Conservation (phyloP, 2,888 invertebrate genomes). For the Pandemis cinnamomeana region DNA sequence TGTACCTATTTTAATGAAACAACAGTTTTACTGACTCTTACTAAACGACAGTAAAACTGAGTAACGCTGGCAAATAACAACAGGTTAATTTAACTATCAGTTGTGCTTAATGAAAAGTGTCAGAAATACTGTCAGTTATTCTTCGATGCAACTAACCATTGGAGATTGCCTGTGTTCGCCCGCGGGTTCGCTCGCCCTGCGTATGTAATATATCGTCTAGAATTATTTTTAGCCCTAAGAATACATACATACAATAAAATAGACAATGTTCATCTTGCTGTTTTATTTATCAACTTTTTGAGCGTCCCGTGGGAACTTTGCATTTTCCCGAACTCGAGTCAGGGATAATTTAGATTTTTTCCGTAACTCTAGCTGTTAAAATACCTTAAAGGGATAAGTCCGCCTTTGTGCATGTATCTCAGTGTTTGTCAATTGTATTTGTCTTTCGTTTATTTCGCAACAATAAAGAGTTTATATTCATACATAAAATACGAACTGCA, state of each 20-base stretch:
- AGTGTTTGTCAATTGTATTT: too few relatives aligned
- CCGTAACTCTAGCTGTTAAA: too few relatives aligned
- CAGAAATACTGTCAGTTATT: neutral
- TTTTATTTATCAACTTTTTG: slow-evolving; percentile 59
- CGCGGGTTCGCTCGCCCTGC: slow-evolving; percentile 64
- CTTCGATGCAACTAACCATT: neutral
- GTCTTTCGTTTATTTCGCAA: too few relatives aligned
- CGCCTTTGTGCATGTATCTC: too few relatives aligned
- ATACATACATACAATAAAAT: slow-evolving; percentile 80
- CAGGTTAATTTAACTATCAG: neutral
- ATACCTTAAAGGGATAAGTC: too few relatives aligned
- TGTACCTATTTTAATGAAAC: neutral
- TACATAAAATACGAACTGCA: neutral
- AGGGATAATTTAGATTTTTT: too few relatives aligned
- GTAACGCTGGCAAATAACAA: neutral
- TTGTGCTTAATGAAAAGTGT: neutral
- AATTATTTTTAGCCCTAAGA: slow-evolving; percentile 71
- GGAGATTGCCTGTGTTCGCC: slow-evolving; percentile 48
- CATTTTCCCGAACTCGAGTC: too few relatives aligned
- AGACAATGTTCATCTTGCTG: slow-evolving; percentile 75
- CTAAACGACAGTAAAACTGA: too few relatives aligned
- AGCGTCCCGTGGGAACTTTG: too few relatives aligned
- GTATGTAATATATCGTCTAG: slow-evolving; percentile 62
- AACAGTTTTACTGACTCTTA: neutral
- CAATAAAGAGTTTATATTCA: too few relatives aligned